These are phyloP conservation scores for Ischnura elegans DNA, from an alignment of 2,888 invertebrate genomes.

Conservation along the genomic window DNA sequence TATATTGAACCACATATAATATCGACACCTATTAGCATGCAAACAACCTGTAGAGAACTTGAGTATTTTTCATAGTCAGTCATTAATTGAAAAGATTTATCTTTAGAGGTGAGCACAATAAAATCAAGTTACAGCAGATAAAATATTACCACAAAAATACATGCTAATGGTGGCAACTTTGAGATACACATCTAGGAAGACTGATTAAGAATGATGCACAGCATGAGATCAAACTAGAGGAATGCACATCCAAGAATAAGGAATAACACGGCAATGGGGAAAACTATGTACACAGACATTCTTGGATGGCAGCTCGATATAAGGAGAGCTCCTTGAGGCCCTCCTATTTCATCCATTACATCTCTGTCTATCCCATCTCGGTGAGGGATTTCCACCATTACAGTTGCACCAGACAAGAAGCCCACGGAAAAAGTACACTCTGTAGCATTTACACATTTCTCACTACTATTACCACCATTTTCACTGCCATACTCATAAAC, in stretches of 20 bases:
- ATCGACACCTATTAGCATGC: not conserved
- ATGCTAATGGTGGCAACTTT: not conserved
- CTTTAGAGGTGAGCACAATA: not conserved
- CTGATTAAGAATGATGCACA: not conserved
- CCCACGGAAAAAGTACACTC: slow-evolving; percentile 87
- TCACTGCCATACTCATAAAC: slow-evolving; percentile 88
- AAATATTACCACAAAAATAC: not conserved
- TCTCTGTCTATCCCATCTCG: slow-evolving; percentile 86
- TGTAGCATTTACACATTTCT: slow-evolving; percentile 87
- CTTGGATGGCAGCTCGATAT: slow-evolving; percentile 90
- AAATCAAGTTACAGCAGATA: not conserved
- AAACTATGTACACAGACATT: slow-evolving; percentile 88
- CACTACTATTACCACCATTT: slow-evolving; percentile 76
- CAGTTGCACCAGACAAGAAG: slow-evolving; percentile 87
- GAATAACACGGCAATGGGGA: slow-evolving; percentile 88
- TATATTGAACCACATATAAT: not conserved
- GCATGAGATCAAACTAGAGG: slow-evolving; percentile 80
- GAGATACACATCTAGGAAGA: not conserved
- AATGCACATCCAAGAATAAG: slow-evolving; percentile 90
- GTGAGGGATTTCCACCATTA: slow-evolving; percentile 91
- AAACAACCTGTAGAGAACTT: not conserved
- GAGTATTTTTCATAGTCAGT: not conserved
- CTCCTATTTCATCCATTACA: slow-evolving; percentile 36
- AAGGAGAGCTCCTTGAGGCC: slow-evolving; percentile 80
- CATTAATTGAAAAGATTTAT: not conserved